Percentiles rank a stretch among this genome's conserved stretches.
Evolutionary conservation across 2,113 vertebrate species (phyloP).

Genomic region (Paradisaea rubra): DNA sequence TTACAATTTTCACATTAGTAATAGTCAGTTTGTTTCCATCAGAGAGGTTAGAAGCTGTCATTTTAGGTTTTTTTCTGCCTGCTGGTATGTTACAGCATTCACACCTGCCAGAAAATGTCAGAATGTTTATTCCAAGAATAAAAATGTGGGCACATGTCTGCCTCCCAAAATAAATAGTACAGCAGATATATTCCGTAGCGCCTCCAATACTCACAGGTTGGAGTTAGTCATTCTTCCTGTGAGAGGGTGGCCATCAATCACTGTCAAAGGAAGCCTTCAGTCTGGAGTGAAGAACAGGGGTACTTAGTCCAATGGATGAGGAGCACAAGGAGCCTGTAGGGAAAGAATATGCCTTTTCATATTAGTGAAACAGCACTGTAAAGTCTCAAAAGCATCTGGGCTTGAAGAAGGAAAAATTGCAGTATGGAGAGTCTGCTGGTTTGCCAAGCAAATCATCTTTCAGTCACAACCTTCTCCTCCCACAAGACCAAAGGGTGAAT

Average conservation of each 20-base stretch:
- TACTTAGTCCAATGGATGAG: background rate
- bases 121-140: slow-evolving; percentile 61
- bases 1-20: slow-evolving; percentile 38
- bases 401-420: background rate
- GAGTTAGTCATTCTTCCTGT: slow-evolving; percentile 56
- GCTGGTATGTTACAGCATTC: slow-evolving; percentile 34
- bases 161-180: slow-evolving; percentile 54
- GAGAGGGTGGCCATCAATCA: slow-evolving; percentile 54
- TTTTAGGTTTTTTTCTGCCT: background rate
- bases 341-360: background rate
- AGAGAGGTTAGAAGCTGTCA: slow-evolving; percentile 23
- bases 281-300: background rate
- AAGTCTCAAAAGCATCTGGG: background rate
- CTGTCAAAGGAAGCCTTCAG: slow-evolving; percentile 5
- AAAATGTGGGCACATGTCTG: slow-evolving; percentile 51
- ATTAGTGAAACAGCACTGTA: background rate
- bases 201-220: slow-evolving; percentile 35
- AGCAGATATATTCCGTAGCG: background rate
- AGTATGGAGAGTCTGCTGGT: background rate
- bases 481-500: background rate
- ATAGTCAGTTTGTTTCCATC: slow-evolving; percentile 34
- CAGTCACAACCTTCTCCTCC: background rate
- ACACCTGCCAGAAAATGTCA: slow-evolving; percentile 68
- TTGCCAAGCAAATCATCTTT: slow-evolving; percentile 45
- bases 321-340: background rate